A percentile compares a stretch with the other conserved stretches of the same genome.
Evolutionary conservation across 2,888 invertebrate genomes (phyloP).

Genomic region (Cataglyphis rosenhaueri): DNA sequence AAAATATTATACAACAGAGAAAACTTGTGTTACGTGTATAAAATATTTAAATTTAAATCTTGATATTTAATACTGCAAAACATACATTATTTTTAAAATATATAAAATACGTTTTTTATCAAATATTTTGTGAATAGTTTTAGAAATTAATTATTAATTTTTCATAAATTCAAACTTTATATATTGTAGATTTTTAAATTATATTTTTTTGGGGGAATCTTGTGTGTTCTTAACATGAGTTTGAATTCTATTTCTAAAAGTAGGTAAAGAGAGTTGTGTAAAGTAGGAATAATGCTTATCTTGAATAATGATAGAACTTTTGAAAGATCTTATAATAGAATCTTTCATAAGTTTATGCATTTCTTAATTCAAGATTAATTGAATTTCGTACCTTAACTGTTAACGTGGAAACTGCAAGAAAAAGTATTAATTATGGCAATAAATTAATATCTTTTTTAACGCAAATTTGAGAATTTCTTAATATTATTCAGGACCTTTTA

Average conservation of each 20-base stretch:
- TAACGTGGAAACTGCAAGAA: neutral
- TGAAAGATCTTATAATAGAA: conserved; percentile 7
- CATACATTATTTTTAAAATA: neutral
- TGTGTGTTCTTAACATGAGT: neutral
- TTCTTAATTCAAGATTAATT: conserved; percentile 20
- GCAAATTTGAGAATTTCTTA: conserved; percentile 2
- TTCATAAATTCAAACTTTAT: neutral
- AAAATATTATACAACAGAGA: neutral
- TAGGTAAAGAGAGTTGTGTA: neutral
- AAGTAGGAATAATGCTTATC: neutral
- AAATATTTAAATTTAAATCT: neutral
- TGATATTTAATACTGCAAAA: neutral
- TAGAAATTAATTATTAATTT: neutral
- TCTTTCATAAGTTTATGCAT: neutral
- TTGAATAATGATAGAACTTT: neutral
- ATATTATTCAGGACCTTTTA: neutral
- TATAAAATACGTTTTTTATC: neutral
- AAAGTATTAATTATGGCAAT: neutral
- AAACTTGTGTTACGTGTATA: neutral
- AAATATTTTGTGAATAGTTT: neutral
- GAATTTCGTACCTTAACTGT: neutral
- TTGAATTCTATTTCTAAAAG: neutral
- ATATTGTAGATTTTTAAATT: neutral
- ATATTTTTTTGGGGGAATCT: neutral
- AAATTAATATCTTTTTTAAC: neutral